Base-by-base conservation (phyloP, 2,113 vertebrate species). In the Megaleporinus macrocephalus region DNA sequence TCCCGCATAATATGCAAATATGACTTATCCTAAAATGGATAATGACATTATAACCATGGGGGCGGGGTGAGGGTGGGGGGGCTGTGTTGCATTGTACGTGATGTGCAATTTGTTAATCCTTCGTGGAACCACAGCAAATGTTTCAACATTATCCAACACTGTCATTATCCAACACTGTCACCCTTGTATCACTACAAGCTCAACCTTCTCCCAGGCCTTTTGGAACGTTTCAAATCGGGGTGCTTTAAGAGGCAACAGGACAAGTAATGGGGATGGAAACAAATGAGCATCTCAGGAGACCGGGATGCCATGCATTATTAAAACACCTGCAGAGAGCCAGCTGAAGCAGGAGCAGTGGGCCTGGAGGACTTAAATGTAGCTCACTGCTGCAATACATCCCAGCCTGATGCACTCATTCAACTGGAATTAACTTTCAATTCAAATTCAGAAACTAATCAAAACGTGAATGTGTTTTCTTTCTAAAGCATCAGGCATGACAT, bases 271-370 rank as follows among this genome's bases (percentile, higher is more conserved):
- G 62, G 59, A 76, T 51, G 68, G 41, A 74, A 66, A 78, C 76
- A 82, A 83, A 87, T 83, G 66, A 77, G 78, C 26, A 57, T 84
- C 84, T 84, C 78, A 27, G 49, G 78, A 65, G 82, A 81, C 66
- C 24, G 57, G 49, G 59, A 68, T 62, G 33, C 29, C 61, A 78
- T 84, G 66, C 80, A 83, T 83, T 82, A 86, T 86, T 83, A 81
- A 83, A 83, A 78, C 82, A 75, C 72, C 83, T 81, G 83, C 82
- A 80, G 68, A 72, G 49, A 78, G 69, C 57, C 59, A 76, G 76
- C 65, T 15, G 26, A 20, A 10, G 49, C 78, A 57, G 51, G 26
- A 80, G 62, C 36, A 18, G 26, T 26, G 73, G 33, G 80, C 22
- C 75, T 78, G 70, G 36, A 84, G 36, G 57, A 78, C 55, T 74